phyloP scores from a whole-genome alignment of 1,140 invertebrate species.

The Lordiphosa collinella region DNA sequence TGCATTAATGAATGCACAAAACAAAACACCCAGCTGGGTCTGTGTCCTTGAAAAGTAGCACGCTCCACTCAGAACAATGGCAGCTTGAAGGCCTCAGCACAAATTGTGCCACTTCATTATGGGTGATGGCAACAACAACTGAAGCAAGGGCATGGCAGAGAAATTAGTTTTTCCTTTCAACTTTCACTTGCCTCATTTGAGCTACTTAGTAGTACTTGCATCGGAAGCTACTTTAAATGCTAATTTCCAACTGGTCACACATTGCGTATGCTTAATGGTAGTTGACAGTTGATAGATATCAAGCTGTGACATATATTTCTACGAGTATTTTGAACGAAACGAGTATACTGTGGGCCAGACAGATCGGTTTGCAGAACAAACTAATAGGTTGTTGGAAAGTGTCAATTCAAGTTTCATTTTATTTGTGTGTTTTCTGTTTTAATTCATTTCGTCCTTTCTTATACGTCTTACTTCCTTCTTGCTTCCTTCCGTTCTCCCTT shows the following conservation, averaged over 20 bases:
- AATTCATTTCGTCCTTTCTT: too few relatives aligned
- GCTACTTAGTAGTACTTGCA: background rate
- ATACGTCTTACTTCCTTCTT: too few relatives aligned
- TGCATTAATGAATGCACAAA: constrained; percentile 41
- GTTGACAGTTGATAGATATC: background rate
- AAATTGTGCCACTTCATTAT: constrained; percentile 52
- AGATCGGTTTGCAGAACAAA: too few relatives aligned
- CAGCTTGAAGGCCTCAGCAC: constrained; percentile 29
- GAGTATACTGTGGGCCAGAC: too few relatives aligned
- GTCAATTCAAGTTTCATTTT: too few relatives aligned
- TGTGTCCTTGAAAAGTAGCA: constrained; percentile 33
- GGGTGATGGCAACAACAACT: constrained; percentile 11
- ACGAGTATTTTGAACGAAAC: too few relatives aligned
- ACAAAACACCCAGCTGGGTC: constrained; percentile 10
- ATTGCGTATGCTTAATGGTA: constrained; percentile 8
- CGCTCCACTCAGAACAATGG: constrained; percentile 33
- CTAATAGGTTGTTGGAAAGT: too few relatives aligned
- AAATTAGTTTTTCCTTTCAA: constrained; percentile 36
- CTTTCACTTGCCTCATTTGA: constrained; percentile 23
- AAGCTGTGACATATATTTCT: too few relatives aligned
- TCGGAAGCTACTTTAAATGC: constrained; percentile 4
- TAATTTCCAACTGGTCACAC: constrained; percentile 11
- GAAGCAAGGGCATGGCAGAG: constrained; percentile 22
- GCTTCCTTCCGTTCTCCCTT: too few relatives aligned
- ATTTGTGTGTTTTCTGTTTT: too few relatives aligned